Conservation (phyloP, 2,888 invertebrate species). For the Julus scanicus region DNA sequence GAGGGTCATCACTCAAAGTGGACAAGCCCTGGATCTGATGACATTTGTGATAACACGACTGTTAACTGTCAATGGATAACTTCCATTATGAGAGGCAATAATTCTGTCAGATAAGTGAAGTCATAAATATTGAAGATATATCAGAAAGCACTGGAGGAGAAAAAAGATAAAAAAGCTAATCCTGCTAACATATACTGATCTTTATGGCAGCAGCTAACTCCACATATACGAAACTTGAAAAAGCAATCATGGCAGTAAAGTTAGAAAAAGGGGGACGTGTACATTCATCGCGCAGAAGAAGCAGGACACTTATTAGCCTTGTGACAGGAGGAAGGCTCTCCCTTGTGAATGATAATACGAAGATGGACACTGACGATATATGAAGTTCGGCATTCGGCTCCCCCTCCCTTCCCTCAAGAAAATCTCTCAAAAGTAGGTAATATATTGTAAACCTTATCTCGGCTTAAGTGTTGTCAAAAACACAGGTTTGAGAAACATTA, state of each 20-base stretch:
- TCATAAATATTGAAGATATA: slow-evolving; percentile 51
- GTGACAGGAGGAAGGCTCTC: slow-evolving; percentile 13
- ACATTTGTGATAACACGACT: slow-evolving; percentile 45
- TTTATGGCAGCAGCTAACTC: slow-evolving; percentile 46
- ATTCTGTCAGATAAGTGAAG: slow-evolving; percentile 55
- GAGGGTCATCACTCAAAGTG: slow-evolving; percentile 49
- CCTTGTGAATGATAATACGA: slow-evolving; percentile 39
- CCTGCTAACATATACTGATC: slow-evolving; percentile 49
- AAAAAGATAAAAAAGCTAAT: slow-evolving; percentile 48
- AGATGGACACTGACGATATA: slow-evolving; percentile 39
- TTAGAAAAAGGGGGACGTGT: not conserved
- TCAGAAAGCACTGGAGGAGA: slow-evolving; percentile 44
- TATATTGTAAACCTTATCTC: slow-evolving; percentile 42
- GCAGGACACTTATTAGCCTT: slow-evolving; percentile 11
- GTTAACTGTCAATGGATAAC: slow-evolving; percentile 49
- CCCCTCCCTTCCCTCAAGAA: not conserved
- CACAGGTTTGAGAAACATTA: slow-evolving; percentile 39
- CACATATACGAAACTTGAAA: slow-evolving; percentile 26
- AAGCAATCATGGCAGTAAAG: slow-evolving; percentile 17
- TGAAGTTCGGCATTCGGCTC: not conserved
- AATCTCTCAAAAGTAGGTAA: slow-evolving; percentile 30
- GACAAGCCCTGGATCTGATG: slow-evolving; percentile 49
- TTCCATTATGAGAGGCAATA: slow-evolving; percentile 54
- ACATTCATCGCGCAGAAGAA: slow-evolving; percentile 24
- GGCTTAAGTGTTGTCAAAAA: slow-evolving; percentile 37